phyloP scores from a whole-genome alignment of 2,888 invertebrate species.

The Oeneis ivallda region DNA sequence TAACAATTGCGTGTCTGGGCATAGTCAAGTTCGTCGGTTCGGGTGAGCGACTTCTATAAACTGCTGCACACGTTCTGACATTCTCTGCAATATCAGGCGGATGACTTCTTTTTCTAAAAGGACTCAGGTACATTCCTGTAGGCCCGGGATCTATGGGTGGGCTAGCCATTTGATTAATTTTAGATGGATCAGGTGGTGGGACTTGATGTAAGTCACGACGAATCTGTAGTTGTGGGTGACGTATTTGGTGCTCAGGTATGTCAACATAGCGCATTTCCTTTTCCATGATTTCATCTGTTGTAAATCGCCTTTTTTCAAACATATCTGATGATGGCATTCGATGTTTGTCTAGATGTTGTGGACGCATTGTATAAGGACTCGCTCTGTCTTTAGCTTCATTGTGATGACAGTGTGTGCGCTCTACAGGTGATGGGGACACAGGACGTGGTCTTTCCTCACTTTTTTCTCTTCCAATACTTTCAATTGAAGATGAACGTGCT shows the following conservation, averaged over 20 bases:
- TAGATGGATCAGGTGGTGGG: slow-evolving; percentile 66
- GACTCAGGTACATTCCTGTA: slow-evolving; percentile 73
- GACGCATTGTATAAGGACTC: slow-evolving; percentile 88
- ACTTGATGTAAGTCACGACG: slow-evolving; percentile 87
- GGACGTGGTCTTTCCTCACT: slow-evolving; percentile 70
- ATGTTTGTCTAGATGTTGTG: slow-evolving; percentile 81
- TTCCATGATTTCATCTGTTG: slow-evolving; percentile 73
- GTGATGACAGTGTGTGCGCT: slow-evolving; percentile 86
- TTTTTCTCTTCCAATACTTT: slow-evolving; percentile 73
- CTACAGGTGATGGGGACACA: slow-evolving; percentile 66
- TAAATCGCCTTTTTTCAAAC: slow-evolving; percentile 72
- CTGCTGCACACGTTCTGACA: slow-evolving; percentile 65
- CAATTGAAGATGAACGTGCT: slow-evolving; percentile 76
- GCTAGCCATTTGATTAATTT: slow-evolving; percentile 68
- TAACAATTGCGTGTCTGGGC: slow-evolving; percentile 65
- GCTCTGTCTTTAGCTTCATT: slow-evolving; percentile 81
- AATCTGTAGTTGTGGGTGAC: slow-evolving; percentile 86
- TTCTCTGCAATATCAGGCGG: slow-evolving; percentile 77
- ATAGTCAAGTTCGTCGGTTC: slow-evolving; percentile 77
- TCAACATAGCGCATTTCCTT: slow-evolving; percentile 77
- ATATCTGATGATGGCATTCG: slow-evolving; percentile 62
- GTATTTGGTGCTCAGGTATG: slow-evolving; percentile 67
- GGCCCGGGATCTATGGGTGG: slow-evolving; percentile 73
- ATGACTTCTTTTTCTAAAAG: slow-evolving; percentile 81
- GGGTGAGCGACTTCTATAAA: slow-evolving; percentile 72